Conservation (phyloP, 2,797 vertebrate species). For the Aphelocoma californica region DNA sequence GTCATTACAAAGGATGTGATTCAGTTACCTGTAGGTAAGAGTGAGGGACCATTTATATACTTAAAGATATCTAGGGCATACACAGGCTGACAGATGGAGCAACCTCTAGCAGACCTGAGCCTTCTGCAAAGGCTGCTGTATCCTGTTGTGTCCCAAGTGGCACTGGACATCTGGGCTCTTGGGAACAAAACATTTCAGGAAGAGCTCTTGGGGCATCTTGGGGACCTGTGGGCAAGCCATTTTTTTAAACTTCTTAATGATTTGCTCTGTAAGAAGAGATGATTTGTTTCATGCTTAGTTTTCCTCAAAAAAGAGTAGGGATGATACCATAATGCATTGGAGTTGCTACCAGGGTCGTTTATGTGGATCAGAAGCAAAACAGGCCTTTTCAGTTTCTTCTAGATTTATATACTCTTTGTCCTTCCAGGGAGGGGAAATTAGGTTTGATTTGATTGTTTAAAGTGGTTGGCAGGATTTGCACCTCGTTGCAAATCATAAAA, state of each 20-base stretch:
- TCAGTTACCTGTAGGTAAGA: background rate
- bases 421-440: slow-evolving; percentile 10
- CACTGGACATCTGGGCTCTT: background rate
- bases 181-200: background rate
- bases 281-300: background rate
- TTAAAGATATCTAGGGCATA: background rate
- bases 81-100: background rate
- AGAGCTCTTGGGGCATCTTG: background rate
- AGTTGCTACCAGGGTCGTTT: background rate
- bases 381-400: slow-evolving; percentile 4
- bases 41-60: background rate
- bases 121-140: background rate
- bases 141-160: background rate
- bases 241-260: background rate
- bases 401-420: slow-evolving; percentile 4
- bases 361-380: background rate
- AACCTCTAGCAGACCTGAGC: background rate
- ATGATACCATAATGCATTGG: background rate
- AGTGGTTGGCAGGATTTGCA: slow-evolving; percentile 57
- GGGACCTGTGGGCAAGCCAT: background rate
- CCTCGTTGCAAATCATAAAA: slow-evolving; percentile 34
- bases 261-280: background rate
- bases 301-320: background rate
- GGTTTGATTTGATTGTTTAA: slow-evolving; percentile 42
- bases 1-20: background rate